A percentile compares a stretch with the other conserved stretches of the same genome.
These are phyloP conservation scores for Hylaea fasciaria DNA, from an alignment of 2,888 invertebrate genomes.

Conservation along the genomic window DNA sequence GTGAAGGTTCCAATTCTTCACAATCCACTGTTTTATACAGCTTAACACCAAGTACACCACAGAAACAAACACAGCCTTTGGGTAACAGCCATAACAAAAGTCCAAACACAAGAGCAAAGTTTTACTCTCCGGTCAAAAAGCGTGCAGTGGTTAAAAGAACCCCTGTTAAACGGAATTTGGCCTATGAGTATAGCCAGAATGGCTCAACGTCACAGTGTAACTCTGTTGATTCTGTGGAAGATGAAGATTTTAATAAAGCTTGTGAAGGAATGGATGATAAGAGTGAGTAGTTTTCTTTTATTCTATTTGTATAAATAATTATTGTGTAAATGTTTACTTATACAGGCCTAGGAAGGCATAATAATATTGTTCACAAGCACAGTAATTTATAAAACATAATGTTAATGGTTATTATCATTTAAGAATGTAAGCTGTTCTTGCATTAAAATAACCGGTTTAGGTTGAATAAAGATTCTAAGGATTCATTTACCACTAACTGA, in stretches of 20 bases:
- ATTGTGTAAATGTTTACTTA: no score
- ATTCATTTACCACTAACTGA: no score
- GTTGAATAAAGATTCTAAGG: no score
- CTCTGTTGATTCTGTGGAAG: constrained; percentile 31
- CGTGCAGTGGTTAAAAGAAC: constrained; percentile 51
- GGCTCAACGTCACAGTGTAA: constrained; percentile 13
- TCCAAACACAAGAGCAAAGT: constrained; percentile 53
- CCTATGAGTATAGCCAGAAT: constrained; percentile 36
- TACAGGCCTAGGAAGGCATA: no score
- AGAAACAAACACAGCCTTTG: constrained; percentile 40
- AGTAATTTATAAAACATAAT: no score
- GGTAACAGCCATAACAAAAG: constrained; percentile 36
- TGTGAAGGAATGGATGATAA: constrained; percentile 66
- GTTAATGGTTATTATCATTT: no score
- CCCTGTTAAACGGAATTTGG: constrained; percentile 60
- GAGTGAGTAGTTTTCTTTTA: constrained; percentile 56
- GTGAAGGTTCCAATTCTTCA: constrained; percentile 26
- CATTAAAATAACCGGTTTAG: no score
- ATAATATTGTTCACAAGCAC: no score
- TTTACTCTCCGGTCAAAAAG: constrained; percentile 70
- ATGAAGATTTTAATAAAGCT: constrained; percentile 44
- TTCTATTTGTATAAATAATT: no score
- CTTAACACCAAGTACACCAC: constrained; percentile 45
- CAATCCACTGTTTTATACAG: constrained; percentile 40
- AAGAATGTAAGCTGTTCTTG: no score